Evolutionary conservation across 1,140 invertebrate species (phyloP).

Genomic region (Dinoponera quadriceps): DNA sequence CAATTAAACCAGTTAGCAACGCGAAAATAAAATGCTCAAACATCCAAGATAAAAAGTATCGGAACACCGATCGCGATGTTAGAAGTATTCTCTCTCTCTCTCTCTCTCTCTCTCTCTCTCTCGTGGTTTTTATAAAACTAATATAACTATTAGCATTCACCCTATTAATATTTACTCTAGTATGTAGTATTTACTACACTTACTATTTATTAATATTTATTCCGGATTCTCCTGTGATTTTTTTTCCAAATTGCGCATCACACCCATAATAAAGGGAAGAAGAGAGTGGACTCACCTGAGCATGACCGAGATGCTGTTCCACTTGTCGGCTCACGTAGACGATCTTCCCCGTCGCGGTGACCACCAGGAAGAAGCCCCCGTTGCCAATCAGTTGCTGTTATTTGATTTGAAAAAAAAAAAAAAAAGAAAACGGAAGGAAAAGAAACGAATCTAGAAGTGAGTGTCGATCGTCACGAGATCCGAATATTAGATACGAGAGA

Average conservation of each 20-base stretch:
- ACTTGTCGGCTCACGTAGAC: slow-evolving; percentile 95
- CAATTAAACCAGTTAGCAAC: no score
- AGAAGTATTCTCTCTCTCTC: no score
- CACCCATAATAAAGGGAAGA: background rate
- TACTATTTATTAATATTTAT: no score
- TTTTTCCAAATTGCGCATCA: no score
- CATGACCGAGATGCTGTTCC: slow-evolving; percentile 93
- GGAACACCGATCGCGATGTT: no score
- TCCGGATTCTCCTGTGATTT: no score
- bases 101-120: no score
- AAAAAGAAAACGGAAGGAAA: background rate
- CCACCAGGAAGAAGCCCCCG: slow-evolving; percentile 91
- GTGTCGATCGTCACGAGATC: slow-evolving; percentile 1
- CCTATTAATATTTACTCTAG: no score
- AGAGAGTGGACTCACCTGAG: slow-evolving; percentile 88
- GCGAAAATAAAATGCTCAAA: no score
- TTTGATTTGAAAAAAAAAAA: slow-evolving; percentile 38
- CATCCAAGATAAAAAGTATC: no score
- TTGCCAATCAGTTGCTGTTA: slow-evolving; percentile 82
- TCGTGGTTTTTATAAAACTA: slow-evolving; percentile 5
- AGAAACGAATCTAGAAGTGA: slow-evolving; percentile 39
- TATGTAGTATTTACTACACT: no score
- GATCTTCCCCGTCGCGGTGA: slow-evolving; percentile 93
- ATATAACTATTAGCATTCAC: no score
- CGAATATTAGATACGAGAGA: background rate